Evolutionary conservation across 1,140 invertebrate genomes (phyloP).

Genomic region (Diabrotica undecimpunctata): DNA sequence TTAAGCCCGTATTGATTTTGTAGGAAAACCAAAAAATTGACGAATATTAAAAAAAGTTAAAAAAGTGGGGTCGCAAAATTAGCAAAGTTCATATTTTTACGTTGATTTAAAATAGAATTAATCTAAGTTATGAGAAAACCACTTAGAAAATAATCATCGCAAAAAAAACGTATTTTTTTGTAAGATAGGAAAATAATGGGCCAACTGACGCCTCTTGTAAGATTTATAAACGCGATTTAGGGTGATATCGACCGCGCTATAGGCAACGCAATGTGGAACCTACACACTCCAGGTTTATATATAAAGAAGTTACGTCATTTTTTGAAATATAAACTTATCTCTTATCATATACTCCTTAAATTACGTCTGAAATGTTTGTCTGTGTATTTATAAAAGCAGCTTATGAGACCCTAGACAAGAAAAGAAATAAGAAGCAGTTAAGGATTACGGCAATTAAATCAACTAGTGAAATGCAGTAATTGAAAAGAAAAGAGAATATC

Average conservation of each 20-base stretch:
- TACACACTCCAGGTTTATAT: neutral
- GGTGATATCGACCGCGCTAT: neutral
- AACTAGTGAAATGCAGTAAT: no score
- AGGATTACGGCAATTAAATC: no score
- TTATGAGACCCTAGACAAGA: no score
- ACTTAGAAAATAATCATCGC: neutral
- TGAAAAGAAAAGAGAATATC: no score
- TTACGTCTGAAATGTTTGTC: no score
- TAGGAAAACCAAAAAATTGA: neutral
- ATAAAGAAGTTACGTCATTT: neutral
- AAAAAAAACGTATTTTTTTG: neutral
- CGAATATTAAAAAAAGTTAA: neutral
- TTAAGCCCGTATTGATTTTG: no score
- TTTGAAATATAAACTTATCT: no score
- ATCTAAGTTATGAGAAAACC: neutral
- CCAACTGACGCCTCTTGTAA: constrained; percentile 1
- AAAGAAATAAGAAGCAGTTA: no score
- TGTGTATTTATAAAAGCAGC: no score
- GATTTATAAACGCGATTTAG: neutral
- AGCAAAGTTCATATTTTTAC: neutral
- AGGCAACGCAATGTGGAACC: neutral
- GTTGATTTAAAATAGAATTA: constrained; percentile 3
- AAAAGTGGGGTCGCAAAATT: neutral
- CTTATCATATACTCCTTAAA: no score
- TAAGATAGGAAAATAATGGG: constrained; percentile 2